Evolutionary conservation across 2,888 invertebrate genomes (phyloP), one percentile per base, ranked within the genome.

Genomic region (Trissonchulus latispiculum): DNA sequence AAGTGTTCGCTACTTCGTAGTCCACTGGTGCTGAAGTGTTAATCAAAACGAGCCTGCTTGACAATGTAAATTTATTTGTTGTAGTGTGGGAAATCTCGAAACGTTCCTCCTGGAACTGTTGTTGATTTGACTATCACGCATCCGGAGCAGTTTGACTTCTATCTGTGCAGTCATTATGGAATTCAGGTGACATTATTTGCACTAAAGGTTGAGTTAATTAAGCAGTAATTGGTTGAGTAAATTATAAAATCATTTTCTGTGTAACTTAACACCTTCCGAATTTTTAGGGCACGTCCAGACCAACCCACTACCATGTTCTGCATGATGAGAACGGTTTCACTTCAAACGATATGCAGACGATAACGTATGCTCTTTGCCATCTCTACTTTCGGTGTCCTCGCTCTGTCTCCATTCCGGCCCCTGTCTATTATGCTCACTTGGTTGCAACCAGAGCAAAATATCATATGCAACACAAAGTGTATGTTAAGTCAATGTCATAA

Each of bases 61-160:
- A n/a, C n/a, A n/a, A n/a, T n/a, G n/a, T n/a, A n/a, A n/a, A n/a
- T n/a, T n/a, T n/a, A n/a, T n/a, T n/a, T n/a, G n/a, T n/a, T n/a
- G n/a, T n/a, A n/a, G n/a, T n/a, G n/a, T 15, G 74, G 72, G 29
- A 61, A 48, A 31, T 3, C 8, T 48, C 36, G 62, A 1, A 72
- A 73, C 67, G 72, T 68, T 33, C 70, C 66, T 33, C 59, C 68
- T 35, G 75, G 72, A 31, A 28, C 70, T 29, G 32, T 66, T 62
- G 78, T 80, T 68, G 80, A 80, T 75, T 78, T 79, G 37, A 79
- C 76, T 36, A 78, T 80, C 72, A 77, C 76, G 18, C 76, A 77
- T 8, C 78, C 80, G 59, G 78, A 80, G 74, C 77, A 77, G 31
- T 80, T 80, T 75, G 80, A 80, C 77, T 80, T 80, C 77, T 80